A percentile compares a stretch with the other conserved stretches of the same genome.
phyloP scores from a whole-genome alignment of 2,113 vertebrate genomes.

The Rhinolophus ferrumequinum region DNA sequence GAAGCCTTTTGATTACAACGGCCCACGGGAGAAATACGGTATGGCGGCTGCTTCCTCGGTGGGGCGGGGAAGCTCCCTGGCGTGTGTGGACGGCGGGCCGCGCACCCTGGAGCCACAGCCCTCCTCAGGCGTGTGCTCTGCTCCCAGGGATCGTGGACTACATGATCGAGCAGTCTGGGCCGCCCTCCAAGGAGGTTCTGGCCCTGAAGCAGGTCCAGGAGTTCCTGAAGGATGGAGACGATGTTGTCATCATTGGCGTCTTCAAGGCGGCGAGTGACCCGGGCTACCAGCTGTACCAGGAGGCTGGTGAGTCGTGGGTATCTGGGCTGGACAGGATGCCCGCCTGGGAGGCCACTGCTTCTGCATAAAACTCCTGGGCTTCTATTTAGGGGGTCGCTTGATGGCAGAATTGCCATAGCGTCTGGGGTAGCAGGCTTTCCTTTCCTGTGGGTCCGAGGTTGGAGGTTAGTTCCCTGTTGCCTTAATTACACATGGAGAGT shows the following conservation, averaged over 20 bases:
- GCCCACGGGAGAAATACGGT: constrained; percentile 95
- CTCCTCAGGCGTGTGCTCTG: not conserved
- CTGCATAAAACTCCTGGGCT: not conserved
- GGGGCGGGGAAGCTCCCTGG: not conserved
- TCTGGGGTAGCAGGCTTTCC: not conserved
- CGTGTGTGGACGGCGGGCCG: fast-evolving
- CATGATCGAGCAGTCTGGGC: constrained; percentile 96
- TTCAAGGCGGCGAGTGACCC: constrained; percentile 90
- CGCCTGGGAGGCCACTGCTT: not conserved
- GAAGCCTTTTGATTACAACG: constrained; percentile 94
- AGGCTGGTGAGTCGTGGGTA: constrained; percentile 89
- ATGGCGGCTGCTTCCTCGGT: fast-evolving
- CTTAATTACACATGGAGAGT: not conserved
- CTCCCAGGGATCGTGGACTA: constrained; percentile 93
- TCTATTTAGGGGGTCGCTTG: fast-evolving
- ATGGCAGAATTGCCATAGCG: not conserved
- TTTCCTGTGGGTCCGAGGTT: not conserved
- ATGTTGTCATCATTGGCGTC: constrained; percentile 92
- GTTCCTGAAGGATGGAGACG: constrained; percentile 93
- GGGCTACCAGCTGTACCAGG: constrained; percentile 91
- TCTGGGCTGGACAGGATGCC: fast-evolving
- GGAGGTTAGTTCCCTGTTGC: not conserved
- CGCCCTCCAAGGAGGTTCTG: constrained; percentile 94
- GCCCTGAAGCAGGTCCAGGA: constrained; percentile 94
- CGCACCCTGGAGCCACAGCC: not conserved